Evolutionary conservation across 1,140 invertebrate genomes (phyloP).

Genomic region (Leptonema lineaticorne): DNA sequence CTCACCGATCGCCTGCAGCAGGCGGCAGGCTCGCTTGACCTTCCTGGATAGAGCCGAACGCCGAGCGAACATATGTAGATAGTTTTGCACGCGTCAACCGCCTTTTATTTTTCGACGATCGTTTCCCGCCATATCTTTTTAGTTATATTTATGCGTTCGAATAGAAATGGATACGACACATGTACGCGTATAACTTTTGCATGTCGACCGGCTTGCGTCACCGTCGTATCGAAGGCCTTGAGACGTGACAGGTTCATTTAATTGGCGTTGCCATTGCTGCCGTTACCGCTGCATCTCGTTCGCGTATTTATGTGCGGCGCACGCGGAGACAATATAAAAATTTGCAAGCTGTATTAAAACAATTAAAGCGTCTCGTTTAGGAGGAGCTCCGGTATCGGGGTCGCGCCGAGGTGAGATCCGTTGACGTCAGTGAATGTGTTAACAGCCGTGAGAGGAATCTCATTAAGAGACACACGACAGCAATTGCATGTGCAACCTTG

Average conservation of each 20-base stretch:
- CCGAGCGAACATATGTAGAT: neutral
- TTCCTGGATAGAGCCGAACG: conserved; percentile 9
- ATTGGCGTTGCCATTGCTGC: neutral
- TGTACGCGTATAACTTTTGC: neutral
- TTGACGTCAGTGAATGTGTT: conserved; percentile 15
- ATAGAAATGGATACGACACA: no score
- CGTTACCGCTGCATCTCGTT: neutral
- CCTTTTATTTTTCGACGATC: neutral
- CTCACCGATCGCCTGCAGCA: conserved; percentile 13
- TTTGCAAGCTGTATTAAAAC: neutral
- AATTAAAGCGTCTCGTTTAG: neutral
- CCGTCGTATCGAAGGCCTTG: neutral
- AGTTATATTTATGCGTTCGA: no score
- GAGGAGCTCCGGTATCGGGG: conserved; percentile 5
- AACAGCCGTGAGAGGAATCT: conserved; percentile 28
- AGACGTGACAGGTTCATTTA: neutral
- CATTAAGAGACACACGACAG: conserved; percentile 9
- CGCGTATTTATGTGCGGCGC: neutral
- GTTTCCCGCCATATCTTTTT: neutral
- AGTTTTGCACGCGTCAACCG: neutral
- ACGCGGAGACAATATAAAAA: neutral
- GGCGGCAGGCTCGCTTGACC: neutral
- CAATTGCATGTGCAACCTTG: conserved; percentile 32
- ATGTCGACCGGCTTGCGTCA: neutral
- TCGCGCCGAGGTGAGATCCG: neutral